Conservation (phyloP, 1,140 invertebrate species). For the Scaptomyza pallida region DNA sequence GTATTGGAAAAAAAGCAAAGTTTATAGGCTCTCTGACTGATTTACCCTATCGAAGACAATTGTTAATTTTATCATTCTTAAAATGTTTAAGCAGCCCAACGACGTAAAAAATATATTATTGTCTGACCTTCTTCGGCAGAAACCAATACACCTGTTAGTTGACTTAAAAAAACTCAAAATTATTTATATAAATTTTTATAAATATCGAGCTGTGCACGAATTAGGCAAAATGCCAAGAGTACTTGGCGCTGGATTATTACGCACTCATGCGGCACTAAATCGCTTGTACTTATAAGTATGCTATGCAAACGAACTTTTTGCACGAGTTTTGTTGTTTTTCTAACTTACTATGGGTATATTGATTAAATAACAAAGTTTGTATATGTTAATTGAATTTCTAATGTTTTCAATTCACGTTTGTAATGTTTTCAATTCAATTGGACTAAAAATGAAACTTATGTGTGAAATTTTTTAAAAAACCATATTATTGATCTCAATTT, state of each 20-base stretch:
- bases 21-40: too few relatives aligned
- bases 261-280: slow-evolving; percentile 66
- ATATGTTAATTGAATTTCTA: neutral
- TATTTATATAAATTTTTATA: neutral
- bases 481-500: too few relatives aligned
- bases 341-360: neutral
- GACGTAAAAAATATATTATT: slow-evolving; percentile 39
- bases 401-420: too few relatives aligned
- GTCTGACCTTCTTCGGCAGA: slow-evolving; percentile 25
- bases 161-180: neutral
- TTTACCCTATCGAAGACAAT: too few relatives aligned
- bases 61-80: too few relatives aligned
- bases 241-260: slow-evolving; percentile 57
- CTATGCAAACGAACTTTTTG: slow-evolving; percentile 45
- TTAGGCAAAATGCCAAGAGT: slow-evolving; percentile 54
- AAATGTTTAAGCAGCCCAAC: slow-evolving; percentile 28
- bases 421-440: too few relatives aligned
- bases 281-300: slow-evolving; percentile 44
- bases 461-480: too few relatives aligned
- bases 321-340: neutral
- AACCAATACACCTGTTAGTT: slow-evolving; percentile 4
- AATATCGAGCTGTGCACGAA: slow-evolving; percentile 43
- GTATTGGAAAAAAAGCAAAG: too few relatives aligned
- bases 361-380: neutral
- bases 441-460: too few relatives aligned